Conservation (phyloP, 2,888 invertebrate species). For the Atrina japonica region DNA sequence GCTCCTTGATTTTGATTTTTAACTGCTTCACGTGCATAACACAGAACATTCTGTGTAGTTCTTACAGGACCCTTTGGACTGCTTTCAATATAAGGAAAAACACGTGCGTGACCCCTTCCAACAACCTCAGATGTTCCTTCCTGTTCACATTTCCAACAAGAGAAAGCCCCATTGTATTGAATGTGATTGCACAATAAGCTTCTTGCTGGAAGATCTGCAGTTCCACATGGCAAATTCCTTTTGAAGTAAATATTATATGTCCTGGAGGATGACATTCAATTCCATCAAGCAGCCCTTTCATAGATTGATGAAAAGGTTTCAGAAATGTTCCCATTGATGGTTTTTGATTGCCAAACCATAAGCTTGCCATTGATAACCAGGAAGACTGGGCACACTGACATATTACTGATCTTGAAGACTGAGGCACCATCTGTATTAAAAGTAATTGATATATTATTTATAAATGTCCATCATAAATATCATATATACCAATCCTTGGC, state of each 20-base stretch:
- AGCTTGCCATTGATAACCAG: slow-evolving; percentile 45
- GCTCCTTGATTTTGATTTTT: not conserved
- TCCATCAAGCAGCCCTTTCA: slow-evolving; percentile 28
- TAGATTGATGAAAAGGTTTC: slow-evolving; percentile 35
- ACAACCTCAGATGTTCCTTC: slow-evolving; percentile 29
- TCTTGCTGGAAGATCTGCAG: slow-evolving; percentile 44
- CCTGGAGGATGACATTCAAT: slow-evolving; percentile 13
- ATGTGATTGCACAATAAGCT: slow-evolving; percentile 36
- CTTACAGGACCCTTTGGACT: slow-evolving; percentile 36
- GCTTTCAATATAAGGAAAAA: slow-evolving; percentile 37
- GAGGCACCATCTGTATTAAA: slow-evolving; percentile 49
- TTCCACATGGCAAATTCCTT: slow-evolving; percentile 26
- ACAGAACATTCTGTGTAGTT: slow-evolving; percentile 8
- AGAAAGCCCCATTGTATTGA: slow-evolving; percentile 46
- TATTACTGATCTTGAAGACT: slow-evolving; percentile 46
- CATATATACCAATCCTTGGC: slow-evolving; percentile 11
- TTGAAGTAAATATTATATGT: slow-evolving; percentile 26
- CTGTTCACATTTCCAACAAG: slow-evolving; percentile 44
- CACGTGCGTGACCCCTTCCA: slow-evolving; percentile 43
- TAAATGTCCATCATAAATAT: slow-evolving; percentile 37
- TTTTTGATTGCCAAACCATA: slow-evolving; percentile 36
- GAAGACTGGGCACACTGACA: slow-evolving; percentile 44
- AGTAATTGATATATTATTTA: slow-evolving; percentile 34
- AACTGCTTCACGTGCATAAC: slow-evolving; percentile 13
- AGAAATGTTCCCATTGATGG: slow-evolving; percentile 40